Conservation (phyloP, 2,113 vertebrate genomes). For the Tyrannus savana region DNA sequence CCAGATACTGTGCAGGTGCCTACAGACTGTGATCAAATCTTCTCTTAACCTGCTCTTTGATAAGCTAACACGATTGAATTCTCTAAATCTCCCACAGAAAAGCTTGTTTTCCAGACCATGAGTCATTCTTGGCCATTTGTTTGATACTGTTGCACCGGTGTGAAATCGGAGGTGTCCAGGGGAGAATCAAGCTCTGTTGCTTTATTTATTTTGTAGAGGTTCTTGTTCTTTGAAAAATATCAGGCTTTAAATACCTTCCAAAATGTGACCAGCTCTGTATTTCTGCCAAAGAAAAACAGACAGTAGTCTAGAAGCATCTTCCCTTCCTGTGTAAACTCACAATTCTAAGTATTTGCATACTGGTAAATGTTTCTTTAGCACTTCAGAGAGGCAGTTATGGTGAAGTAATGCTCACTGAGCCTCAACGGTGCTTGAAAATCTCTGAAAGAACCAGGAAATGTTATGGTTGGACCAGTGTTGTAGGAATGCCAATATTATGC, state of each 20-base stretch:
- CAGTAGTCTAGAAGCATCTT: background rate
- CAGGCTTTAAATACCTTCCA: background rate
- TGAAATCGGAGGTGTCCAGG: background rate
- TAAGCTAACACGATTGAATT: slow-evolving; percentile 36
- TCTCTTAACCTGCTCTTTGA: slow-evolving; percentile 32
- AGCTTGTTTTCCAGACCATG: background rate
- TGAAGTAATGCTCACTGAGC: background rate
- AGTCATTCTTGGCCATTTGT: background rate
- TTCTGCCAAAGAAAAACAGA: background rate
- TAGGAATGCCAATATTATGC: background rate
- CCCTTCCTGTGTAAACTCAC: background rate
- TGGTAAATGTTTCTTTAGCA: background rate
- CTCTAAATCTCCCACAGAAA: slow-evolving; percentile 1
- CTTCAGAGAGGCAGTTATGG: background rate
- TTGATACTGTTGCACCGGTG: background rate
- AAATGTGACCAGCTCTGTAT: background rate
- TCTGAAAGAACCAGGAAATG: background rate
- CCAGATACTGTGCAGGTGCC: background rate
- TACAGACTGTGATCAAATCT: slow-evolving; percentile 35
- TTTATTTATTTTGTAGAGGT: background rate
- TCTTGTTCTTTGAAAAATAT: slow-evolving; percentile 15
- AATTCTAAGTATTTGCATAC: background rate
- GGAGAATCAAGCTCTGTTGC: background rate
- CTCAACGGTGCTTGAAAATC: background rate
- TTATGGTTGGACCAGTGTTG: background rate